These are phyloP conservation scores for Melieria omissa DNA, from an alignment of 2,888 invertebrate genomes.

Conservation along the genomic window DNA sequence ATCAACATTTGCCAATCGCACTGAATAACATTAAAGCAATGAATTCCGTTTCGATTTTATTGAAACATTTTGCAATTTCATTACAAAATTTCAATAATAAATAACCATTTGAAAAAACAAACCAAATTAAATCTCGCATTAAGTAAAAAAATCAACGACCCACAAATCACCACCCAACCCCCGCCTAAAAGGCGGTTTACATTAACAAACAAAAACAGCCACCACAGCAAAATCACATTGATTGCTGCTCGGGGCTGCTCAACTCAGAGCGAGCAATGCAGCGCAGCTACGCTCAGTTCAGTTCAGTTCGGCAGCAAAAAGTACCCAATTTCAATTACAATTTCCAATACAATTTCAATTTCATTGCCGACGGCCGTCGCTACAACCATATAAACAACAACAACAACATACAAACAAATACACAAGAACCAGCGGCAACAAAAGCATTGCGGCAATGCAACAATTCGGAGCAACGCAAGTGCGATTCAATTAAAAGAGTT, in stretches of 20 bases:
- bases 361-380: conserved; percentile 22
- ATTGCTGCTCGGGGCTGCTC: too few relatives aligned
- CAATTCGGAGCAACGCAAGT: conserved; percentile 41
- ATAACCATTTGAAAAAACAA: too few relatives aligned
- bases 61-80: too few relatives aligned
- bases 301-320: background rate
- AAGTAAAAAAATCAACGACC: too few relatives aligned
- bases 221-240: too few relatives aligned
- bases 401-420: conserved; percentile 17
- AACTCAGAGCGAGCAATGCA: background rate
- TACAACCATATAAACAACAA: background rate
- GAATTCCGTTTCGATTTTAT: too few relatives aligned
- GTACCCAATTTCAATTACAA: conserved; percentile 27
- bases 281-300: background rate
- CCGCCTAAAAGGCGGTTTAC: background rate
- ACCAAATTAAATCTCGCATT: too few relatives aligned
- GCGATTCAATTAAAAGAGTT: conserved; percentile 65
- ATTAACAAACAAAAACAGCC: background rate
- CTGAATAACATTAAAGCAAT: too few relatives aligned
- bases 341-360: conserved; percentile 23
- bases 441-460: conserved; percentile 30
- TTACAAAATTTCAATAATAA: too few relatives aligned
- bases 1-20: too few relatives aligned
- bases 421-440: conserved; percentile 17
- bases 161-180: background rate